Percentiles rank a stretch among this genome's conserved stretches.
Conservation (phyloP, 2,888 invertebrate species). For the Ectropis crepuscularia region DNA sequence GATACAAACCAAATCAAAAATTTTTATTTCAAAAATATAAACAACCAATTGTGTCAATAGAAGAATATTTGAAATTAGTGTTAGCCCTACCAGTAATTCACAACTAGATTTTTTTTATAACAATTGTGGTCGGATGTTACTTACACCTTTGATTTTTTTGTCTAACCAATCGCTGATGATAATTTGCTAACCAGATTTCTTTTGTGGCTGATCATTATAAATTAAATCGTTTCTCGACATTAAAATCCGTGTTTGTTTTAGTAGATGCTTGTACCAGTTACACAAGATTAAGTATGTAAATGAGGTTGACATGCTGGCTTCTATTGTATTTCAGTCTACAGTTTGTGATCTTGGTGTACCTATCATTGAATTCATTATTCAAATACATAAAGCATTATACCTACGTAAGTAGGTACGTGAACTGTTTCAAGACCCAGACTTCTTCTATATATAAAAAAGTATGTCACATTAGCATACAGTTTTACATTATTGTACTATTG, state of each 20-base stretch:
- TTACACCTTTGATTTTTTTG: too few relatives aligned
- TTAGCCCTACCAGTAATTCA: too few relatives aligned
- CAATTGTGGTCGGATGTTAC: too few relatives aligned
- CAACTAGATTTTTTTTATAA: too few relatives aligned
- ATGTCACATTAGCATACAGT: constrained; percentile 11
- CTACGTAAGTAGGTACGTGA: not conserved
- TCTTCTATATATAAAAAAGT: not conserved
- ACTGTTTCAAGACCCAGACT: not conserved
- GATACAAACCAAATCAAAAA: too few relatives aligned
- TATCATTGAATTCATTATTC: not conserved
- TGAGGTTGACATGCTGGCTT: not conserved
- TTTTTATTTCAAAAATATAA: too few relatives aligned
- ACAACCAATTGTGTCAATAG: too few relatives aligned
- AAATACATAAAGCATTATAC: not conserved
- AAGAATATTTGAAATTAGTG: too few relatives aligned
- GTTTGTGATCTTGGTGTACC: constrained; percentile 1
- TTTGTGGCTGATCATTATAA: not conserved
- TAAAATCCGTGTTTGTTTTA: not conserved
- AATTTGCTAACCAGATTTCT: too few relatives aligned
- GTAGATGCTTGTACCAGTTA: constrained; percentile 7
- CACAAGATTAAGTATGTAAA: constrained; percentile 8
- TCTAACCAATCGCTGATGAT: too few relatives aligned
- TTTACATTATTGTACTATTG: constrained; percentile 3
- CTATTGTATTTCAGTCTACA: constrained; percentile 1
- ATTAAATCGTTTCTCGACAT: constrained; percentile 4